phyloP scores from a whole-genome alignment of 2,888 invertebrate genomes.

The Physocephala rufipes region DNA sequence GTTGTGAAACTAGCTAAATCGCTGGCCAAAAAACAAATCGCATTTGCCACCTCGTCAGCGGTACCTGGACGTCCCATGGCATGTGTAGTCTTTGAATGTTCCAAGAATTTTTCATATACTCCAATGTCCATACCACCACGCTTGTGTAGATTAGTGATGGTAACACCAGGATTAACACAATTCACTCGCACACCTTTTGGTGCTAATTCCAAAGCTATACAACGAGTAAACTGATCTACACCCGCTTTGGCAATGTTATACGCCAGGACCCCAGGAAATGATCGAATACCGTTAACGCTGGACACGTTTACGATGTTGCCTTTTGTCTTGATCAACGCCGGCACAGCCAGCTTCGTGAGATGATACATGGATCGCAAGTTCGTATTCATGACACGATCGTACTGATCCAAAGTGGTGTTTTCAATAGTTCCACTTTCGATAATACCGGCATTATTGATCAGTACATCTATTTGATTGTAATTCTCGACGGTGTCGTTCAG shows the following conservation, averaged over 20 bases:
- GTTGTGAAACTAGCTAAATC: slow-evolving; percentile 77
- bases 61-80: slow-evolving; percentile 88
- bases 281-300: slow-evolving; percentile 86
- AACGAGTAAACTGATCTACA: slow-evolving; percentile 92
- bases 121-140: slow-evolving; percentile 80
- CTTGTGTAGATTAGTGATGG: slow-evolving; percentile 86
- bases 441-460: slow-evolving; percentile 91
- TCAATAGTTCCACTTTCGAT: slow-evolving; percentile 83
- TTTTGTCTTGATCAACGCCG: slow-evolving; percentile 80
- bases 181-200: slow-evolving; percentile 85
- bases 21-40: slow-evolving; percentile 89
- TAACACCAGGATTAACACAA: slow-evolving; percentile 92
- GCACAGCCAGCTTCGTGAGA: slow-evolving; percentile 84
- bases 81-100: slow-evolving; percentile 84
- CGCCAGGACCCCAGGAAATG: slow-evolving; percentile 88
- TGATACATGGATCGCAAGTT: slow-evolving; percentile 84
- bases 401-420: slow-evolving; percentile 81
- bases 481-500: slow-evolving; percentile 74
- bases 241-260: slow-evolving; percentile 95
- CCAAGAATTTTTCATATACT: slow-evolving; percentile 81
- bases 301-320: slow-evolving; percentile 94
- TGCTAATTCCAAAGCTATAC: slow-evolving; percentile 85
- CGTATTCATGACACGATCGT: slow-evolving; percentile 85
- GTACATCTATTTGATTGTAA: slow-evolving; percentile 76
- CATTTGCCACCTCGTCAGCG: slow-evolving; percentile 83